These are phyloP conservation scores for Melanotus villosus DNA, from an alignment of 2,888 invertebrate genomes.

Conservation along the genomic window DNA sequence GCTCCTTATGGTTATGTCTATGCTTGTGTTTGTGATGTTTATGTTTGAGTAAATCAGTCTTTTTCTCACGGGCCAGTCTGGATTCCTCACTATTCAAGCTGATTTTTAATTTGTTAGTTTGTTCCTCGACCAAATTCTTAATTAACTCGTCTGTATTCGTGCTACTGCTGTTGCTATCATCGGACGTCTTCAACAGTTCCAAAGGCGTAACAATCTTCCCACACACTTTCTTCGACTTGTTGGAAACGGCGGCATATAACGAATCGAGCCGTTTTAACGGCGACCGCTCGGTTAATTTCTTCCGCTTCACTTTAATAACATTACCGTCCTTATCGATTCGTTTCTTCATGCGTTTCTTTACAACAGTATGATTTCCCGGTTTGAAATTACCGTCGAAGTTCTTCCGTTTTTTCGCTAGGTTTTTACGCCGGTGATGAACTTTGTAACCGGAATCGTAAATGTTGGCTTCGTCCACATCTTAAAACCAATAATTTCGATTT, in stretches of 20 bases:
- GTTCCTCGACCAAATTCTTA: conserved; percentile 50
- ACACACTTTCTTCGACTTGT: conserved; percentile 62
- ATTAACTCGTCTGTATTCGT: conserved; percentile 56
- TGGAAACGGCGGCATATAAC: conserved; percentile 54
- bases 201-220: conserved; percentile 63
- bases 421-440: conserved; percentile 64
- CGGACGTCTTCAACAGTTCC: conserved; percentile 46
- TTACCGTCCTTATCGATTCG: conserved; percentile 30
- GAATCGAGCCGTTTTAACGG: conserved; percentile 17
- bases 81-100: background rate
- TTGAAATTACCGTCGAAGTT: conserved; percentile 18
- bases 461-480: conserved; percentile 71
- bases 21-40: conserved; percentile 59
- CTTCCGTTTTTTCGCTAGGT: conserved; percentile 4
- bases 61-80: conserved; percentile 17
- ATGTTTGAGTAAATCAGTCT: conserved; percentile 30
- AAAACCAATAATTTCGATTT: conserved; percentile 29
- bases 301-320: conserved; percentile 24
- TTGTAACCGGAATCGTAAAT: conserved; percentile 72
- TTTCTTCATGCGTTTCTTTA: conserved; percentile 9
- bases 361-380: background rate
- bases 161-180: conserved; percentile 38
- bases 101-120: conserved; percentile 50
- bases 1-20: conserved; percentile 54
- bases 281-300: background rate